Conservation (phyloP, 2,797 vertebrate species). For the Leucoraja ocellata region DNA sequence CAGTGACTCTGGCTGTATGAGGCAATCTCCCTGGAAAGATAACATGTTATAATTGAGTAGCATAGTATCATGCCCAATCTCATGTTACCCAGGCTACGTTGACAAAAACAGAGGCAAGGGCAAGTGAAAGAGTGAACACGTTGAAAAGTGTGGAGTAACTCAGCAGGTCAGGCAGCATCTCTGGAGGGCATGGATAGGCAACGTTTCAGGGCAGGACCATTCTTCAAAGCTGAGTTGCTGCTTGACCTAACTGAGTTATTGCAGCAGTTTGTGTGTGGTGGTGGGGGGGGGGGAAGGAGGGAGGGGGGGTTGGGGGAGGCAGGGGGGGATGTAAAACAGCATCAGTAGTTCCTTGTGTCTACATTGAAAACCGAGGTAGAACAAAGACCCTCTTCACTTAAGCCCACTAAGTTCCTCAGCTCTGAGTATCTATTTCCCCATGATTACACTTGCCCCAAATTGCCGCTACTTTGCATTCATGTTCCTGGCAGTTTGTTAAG, state of each 20-base stretch:
- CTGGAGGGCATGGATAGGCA: too few species aligned
- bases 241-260: too few species aligned
- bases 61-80: background rate
- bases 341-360: too few species aligned
- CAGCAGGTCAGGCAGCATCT: too few species aligned
- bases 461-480: background rate
- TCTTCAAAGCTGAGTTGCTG: too few species aligned
- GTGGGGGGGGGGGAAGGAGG: too few species aligned
- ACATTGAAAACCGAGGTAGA: background rate
- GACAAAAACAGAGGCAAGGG: background rate
- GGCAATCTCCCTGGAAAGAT: background rate
- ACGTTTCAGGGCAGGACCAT: too few species aligned
- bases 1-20: background rate
- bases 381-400: background rate
- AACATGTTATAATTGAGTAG: background rate
- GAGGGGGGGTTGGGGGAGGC: too few species aligned
- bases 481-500: background rate
- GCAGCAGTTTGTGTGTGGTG: too few species aligned
- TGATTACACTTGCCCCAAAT: background rate
- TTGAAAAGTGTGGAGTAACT: background rate
- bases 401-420: background rate
- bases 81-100: background rate
- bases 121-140: background rate
- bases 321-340: too few species aligned
- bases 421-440: background rate